Conservation (phyloP, 2,888 invertebrate species). For the Junonia oenone region DNA sequence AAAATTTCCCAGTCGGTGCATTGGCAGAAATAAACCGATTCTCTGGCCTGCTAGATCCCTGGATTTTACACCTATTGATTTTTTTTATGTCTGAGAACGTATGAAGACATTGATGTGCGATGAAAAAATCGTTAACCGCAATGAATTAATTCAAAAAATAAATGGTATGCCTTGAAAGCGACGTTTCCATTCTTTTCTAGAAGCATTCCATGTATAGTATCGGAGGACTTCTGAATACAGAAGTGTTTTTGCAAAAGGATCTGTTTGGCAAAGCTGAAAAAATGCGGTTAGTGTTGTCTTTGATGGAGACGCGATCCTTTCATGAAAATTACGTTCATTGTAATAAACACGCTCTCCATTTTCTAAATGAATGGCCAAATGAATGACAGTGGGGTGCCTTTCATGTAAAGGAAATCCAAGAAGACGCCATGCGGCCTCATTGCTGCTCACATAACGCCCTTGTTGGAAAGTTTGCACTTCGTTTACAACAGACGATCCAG, state of each 20-base stretch:
- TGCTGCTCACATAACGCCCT: not conserved
- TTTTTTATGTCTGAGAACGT: no score
- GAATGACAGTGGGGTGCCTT: constrained; percentile 1
- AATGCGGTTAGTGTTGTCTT: constrained; percentile 36
- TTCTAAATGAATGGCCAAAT: constrained; percentile 23
- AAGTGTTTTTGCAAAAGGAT: constrained; percentile 21
- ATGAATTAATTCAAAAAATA: no score
- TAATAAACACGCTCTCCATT: constrained; percentile 27
- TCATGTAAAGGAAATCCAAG: not conserved
- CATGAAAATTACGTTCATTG: no score
- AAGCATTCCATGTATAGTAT: constrained; percentile 28
- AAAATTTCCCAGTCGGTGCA: no score
- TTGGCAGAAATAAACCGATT: no score
- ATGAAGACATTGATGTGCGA: no score
- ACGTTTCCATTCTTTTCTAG: constrained; percentile 27
- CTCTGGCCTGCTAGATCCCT: no score
- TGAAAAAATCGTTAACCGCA: no score
- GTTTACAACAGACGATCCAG: no score
- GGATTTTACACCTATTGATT: no score
- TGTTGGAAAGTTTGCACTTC: no score
- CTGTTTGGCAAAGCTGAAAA: constrained; percentile 27
- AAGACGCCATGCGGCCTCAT: not conserved
- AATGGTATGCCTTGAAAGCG: constrained; percentile 28
- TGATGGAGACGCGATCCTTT: constrained; percentile 32
- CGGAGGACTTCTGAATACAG: constrained; percentile 24